Base-by-base conservation (phyloP, 2,888 invertebrate genomes). In the Galerucella nymphaeae region DNA sequence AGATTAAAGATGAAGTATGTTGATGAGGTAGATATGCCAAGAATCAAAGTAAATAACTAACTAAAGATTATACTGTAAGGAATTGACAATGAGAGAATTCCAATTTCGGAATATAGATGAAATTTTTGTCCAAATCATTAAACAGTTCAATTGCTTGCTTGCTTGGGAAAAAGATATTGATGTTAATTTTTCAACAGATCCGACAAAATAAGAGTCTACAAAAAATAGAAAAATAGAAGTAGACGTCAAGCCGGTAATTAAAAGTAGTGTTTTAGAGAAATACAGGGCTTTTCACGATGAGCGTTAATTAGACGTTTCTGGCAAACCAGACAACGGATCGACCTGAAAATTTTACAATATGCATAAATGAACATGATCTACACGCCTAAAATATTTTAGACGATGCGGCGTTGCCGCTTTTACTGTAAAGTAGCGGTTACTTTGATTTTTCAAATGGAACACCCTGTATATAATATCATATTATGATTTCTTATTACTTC, bases 1-100 rank as follows among this genome's bases (percentile, higher is more conserved):
- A 93, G 93, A 23, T 93, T 93, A 75, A 94, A 94, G 98, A 99
- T 85, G 96, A 96, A 83, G 96, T 96, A 96, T 83, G 96, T 95
- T 0, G 96, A 96, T 82, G 96, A 96, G 86, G 95, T 95, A 6
- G 97, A 97, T 87, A 99, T 99, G 98, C 99, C 99, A 20, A 99
- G 99, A 58, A 99, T 99, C 10, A 99, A 99, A 89, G 99, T 99
- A 63, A 99, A 99, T 84, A 97, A 97, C 4, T 98, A 99, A 86
- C 99, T 99, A 85, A 92, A 99, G 80, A 99, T 99, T 85, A n/a
- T n/a, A 99, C 99, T 14, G 99, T 99, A 4, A 90, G 99, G 81
- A 99, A 99, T 88, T 96, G 0, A 96, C 99, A 0, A 99, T 99
- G 99, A 92, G 99, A 77, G 98, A 98, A 78, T 85, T 86, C 82